Evolutionary conservation across 2,888 invertebrate species (phyloP).

Genomic region (Drosophila vallismaia): DNA sequence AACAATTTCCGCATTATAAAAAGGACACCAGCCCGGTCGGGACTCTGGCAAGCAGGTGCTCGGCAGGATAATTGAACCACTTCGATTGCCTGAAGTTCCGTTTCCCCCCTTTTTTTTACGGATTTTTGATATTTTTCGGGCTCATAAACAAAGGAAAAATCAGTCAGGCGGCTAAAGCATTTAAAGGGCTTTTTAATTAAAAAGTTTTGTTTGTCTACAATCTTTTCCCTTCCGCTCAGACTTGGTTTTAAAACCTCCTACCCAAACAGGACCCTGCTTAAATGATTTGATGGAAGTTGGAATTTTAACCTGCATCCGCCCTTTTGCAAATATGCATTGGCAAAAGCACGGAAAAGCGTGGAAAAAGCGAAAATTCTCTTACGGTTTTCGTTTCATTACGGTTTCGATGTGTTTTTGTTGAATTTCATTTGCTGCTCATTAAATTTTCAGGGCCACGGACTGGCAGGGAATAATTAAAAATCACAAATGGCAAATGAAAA

Average conservation of each 20-base stretch:
- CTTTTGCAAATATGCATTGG: conserved; percentile 11
- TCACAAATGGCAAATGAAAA: conserved; percentile 43
- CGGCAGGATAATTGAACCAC: conserved; percentile 60
- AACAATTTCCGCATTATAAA: conserved; percentile 29
- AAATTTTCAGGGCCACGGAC: conserved; percentile 50
- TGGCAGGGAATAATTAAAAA: conserved; percentile 44
- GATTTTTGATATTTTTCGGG: conserved; percentile 42
- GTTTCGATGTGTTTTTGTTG: conserved; percentile 29
- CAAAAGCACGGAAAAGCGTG: not conserved
- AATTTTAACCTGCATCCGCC: conserved; percentile 3
- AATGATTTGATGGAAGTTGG: conserved; percentile 11
- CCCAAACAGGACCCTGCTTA: conserved; percentile 23
- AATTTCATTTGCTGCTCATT: conserved; percentile 50
- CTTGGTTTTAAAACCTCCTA: conserved; percentile 11
- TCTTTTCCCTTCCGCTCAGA: conserved; percentile 17
- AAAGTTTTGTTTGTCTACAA: conserved; percentile 67
- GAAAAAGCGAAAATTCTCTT: conserved; percentile 27
- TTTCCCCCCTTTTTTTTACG: conserved; percentile 47
- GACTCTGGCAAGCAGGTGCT: conserved; percentile 54
- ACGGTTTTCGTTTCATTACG: conserved; percentile 25
- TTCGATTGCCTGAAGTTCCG: conserved; percentile 59
- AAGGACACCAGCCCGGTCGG: conserved; percentile 1
- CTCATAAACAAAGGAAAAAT: conserved; percentile 21
- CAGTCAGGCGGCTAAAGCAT: conserved; percentile 61
- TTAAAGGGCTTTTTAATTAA: conserved; percentile 78